Evolutionary conservation across 2,797 vertebrate genomes (phyloP).

Genomic region (Anolis apletophallus): DNA sequence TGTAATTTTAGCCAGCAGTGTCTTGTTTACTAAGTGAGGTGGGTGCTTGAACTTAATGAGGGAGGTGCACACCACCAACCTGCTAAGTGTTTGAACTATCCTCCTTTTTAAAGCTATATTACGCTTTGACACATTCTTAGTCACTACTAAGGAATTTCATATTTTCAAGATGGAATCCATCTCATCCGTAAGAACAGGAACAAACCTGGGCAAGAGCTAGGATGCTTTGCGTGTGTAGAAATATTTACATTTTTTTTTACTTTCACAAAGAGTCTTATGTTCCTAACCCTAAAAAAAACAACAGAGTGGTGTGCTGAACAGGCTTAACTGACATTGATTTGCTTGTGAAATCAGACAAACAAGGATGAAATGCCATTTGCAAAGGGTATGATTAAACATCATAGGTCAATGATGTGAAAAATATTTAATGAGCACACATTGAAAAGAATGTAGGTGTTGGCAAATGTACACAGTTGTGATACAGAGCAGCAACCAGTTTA

Average conservation of each 20-base stretch:
- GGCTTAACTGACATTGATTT: too few species aligned
- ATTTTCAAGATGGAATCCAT: background rate
- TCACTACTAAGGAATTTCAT: conserved; percentile 1
- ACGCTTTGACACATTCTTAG: background rate
- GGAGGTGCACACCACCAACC: too few species aligned
- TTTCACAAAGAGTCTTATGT: too few species aligned
- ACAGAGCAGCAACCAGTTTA: background rate
- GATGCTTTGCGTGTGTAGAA: background rate
- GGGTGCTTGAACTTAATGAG: too few species aligned
- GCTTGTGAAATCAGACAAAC: background rate
- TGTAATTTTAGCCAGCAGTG: background rate
- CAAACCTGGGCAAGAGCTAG: background rate
- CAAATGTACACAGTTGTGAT: background rate
- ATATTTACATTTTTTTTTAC: too few species aligned
- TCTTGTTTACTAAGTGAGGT: background rate
- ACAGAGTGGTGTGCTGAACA: too few species aligned
- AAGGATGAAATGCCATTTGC: background rate
- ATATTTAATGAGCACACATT: background rate
- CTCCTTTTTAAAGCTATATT: background rate
- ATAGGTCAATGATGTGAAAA: conserved; percentile 12
- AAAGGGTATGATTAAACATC: background rate
- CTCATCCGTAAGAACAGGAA: background rate
- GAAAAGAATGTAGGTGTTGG: conserved; percentile 4
- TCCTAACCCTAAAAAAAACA: too few species aligned
- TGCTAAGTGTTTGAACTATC: background rate